Base-by-base conservation (phyloP, 2,888 invertebrate genomes). In the Drosophila macrospina region DNA sequence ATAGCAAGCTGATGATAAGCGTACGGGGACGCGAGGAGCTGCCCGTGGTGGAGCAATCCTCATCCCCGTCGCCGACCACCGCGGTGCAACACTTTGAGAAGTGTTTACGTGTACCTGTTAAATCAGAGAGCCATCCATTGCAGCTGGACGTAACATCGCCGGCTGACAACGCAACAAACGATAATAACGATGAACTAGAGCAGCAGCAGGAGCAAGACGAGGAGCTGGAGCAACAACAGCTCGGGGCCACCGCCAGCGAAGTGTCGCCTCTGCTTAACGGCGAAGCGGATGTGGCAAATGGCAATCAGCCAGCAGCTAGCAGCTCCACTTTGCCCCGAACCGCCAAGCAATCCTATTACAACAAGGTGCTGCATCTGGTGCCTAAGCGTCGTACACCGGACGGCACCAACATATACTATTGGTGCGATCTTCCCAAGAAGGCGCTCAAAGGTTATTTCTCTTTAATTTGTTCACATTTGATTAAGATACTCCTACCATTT, bases 371-470 rank as follows among this genome's bases (percentile, higher is more conserved):
- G 34, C 89, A 93, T 69, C 92, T 94, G 88, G 96, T 96, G 75
- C 96, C 96, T 65, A 95, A 95, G 91, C 94, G 96, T 75, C 94
- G 95, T 86, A 96, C 96, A 62, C 95, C 96, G 28, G 97, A 97
- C 93, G 97, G 97, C 85, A 97, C 97, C 70, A 95, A 95, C 91
- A 95, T 97, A 91, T 96, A 95, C 93, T 97, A 97, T 93, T 96
- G 97, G 96, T 97, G 97, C 93, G 96, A 97, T 93, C 92, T 96
- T 92, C 95, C 95, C 83, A 94, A 93, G 88, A 93, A 93, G 83
- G 91, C 92, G 55, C 90, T 91, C 60, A 91, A 93, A 93, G 94
- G 95, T 94, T 73, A 54, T 4, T 55, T 24, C 16, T 28, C 20
- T 13, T 13, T 10, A 24, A 59, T 10, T 50, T 8, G 10, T 36